Evolutionary conservation across 2,888 invertebrate species (phyloP).

Genomic region (Argynnis bischoffii): DNA sequence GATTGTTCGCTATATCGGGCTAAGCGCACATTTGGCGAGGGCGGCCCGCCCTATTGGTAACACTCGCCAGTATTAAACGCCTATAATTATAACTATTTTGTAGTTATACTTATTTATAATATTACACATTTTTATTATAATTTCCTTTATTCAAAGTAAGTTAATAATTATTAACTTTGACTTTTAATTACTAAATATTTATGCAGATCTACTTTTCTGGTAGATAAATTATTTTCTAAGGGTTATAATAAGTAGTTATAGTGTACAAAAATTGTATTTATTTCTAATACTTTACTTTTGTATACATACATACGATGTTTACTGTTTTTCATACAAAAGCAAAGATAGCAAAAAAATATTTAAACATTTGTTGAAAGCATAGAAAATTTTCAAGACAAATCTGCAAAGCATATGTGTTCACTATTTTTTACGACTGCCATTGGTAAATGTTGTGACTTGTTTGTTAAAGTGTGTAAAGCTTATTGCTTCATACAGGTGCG

Average conservation of each 20-base stretch:
- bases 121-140: neutral
- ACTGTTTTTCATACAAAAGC: too few species aligned
- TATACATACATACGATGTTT: too few species aligned
- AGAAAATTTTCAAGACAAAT: conserved; percentile 44
- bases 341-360: neutral
- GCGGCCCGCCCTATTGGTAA: conserved; percentile 62
- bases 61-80: conserved; percentile 5
- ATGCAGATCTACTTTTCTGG: too few species aligned
- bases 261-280: too few species aligned
- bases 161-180: too few species aligned
- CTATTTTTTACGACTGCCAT: conserved; percentile 50
- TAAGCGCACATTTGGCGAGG: conserved; percentile 53
- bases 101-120: neutral
- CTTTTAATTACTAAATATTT: too few species aligned
- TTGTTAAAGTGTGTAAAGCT: conserved; percentile 1
- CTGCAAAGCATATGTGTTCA: conserved; percentile 59
- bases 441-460: conserved; percentile 63
- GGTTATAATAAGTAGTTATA: too few species aligned
- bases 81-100: conserved; percentile 3
- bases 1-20: conserved; percentile 44
- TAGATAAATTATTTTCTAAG: too few species aligned
- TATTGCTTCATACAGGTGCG: conserved; percentile 15
- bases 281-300: too few species aligned
- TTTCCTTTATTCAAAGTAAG: neutral
- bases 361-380: conserved; percentile 26